Base-by-base conservation (phyloP, 2,113 vertebrate genomes). In the Chrysemys picta region DNA sequence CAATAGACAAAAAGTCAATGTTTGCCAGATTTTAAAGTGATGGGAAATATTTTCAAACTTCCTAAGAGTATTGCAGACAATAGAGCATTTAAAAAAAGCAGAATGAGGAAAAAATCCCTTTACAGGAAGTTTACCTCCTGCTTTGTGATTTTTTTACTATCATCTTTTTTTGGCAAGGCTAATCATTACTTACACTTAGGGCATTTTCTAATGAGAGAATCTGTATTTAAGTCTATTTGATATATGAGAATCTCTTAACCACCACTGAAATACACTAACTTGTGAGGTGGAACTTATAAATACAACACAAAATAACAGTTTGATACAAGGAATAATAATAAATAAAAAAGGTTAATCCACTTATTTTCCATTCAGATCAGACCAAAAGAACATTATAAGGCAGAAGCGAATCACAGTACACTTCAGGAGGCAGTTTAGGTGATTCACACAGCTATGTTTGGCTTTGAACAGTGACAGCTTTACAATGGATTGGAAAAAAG, bases 101-200 rank as follows among this genome's bases (percentile, higher is more conserved):
- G 35, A 69, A 81, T 6, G 11, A 80, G 87, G 22, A 22, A 89
- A 54, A 49, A 52, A 50, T 19, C 80, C 90, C 57, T 57, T 69
- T 80, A 49, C n/a, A 35, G 17, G 17, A 69, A 69, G 5, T 94
- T 95, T 87, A 75, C 47, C 38, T 65, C 80, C 79, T 16, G 31
- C 31, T 57, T 79, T 50, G 10, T 69, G 31, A 84, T 94, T 76
- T 62, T 82, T 89, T 88, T 82, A n/a, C 59, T 86, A 49, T 24
- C 78, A 90, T 90, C 47, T 80, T 49, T 94, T 52, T 62, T 62
- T 62, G 35, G 38, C n/a, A 90, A 93, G 85, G 62, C 35, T 92
- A 42, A 49, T 27, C 1, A 19, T 76, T 50, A 65, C n/a, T 56
- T 94, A 72, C 2, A 1, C 16, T 86, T 27, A 86, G 53, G 45